Conservation (phyloP, 1,140 invertebrate genomes). For the Periplaneta americana region DNA sequence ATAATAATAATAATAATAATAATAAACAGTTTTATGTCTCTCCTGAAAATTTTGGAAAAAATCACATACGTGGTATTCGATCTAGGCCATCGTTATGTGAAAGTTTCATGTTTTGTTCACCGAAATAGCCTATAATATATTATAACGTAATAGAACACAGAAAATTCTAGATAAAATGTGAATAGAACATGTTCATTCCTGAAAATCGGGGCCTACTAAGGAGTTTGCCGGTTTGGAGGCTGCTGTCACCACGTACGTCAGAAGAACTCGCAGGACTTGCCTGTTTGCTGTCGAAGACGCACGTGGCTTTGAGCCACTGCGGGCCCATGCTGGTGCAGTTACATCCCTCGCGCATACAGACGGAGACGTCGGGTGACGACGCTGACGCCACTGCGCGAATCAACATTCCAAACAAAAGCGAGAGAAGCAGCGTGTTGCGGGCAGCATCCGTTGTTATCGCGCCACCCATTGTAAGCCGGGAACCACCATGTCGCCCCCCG, state of each 20-base stretch:
- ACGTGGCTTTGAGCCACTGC: constrained; percentile 56
- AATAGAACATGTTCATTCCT: too few relatives aligned
- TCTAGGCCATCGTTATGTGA: too few relatives aligned
- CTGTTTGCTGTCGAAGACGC: constrained; percentile 50
- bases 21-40: too few relatives aligned
- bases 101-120: too few relatives aligned
- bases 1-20: too few relatives aligned
- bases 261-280: constrained; percentile 34
- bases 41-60: too few relatives aligned
- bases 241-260: not conserved
- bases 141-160: too few relatives aligned
- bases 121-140: too few relatives aligned
- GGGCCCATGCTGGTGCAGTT: constrained; percentile 48
- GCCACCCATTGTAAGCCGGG: not conserved
- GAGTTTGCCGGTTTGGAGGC: not conserved
- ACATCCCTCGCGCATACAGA: constrained; percentile 39
- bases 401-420: not conserved
- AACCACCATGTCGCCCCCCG: not conserved
- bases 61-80: too few relatives aligned
- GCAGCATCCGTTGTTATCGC: constrained; percentile 9
- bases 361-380: not conserved
- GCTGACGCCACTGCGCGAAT: not conserved
- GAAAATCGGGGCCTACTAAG: too few relatives aligned
- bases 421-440: not conserved
- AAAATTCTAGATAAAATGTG: too few relatives aligned